Evolutionary conservation across 2,113 vertebrate genomes (phyloP).

Genomic region (Nesoenas mayeri): DNA sequence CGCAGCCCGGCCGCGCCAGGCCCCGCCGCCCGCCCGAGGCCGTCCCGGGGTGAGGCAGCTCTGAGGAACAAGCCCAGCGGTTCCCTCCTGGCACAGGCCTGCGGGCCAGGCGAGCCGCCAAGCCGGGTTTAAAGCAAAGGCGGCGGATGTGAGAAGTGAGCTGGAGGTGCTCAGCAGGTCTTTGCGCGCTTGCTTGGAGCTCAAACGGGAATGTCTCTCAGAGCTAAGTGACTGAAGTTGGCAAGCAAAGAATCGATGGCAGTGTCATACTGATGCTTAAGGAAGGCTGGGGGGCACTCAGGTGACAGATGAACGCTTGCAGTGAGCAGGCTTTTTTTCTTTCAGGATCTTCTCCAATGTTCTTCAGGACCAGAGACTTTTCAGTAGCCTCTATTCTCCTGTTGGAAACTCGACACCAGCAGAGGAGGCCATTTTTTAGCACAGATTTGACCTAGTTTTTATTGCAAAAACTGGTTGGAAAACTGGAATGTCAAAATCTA

Average conservation of each 20-base stretch:
- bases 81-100: not conserved
- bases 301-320: not conserved
- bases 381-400: not conserved
- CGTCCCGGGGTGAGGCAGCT: too few species aligned
- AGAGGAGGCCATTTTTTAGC: not conserved
- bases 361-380: not conserved
- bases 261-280: fast-evolving
- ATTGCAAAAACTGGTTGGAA: constrained; percentile 6
- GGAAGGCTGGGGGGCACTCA: not conserved
- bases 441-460: constrained; percentile 33
- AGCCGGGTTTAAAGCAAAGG: fast-evolving
- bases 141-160: fast-evolving
- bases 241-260: not conserved
- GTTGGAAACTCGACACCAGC: not conserved
- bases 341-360: not conserved
- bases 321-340: not conserved
- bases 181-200: not conserved
- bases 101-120: fast-evolving
- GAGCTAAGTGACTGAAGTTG: not conserved
- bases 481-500: constrained; percentile 32
- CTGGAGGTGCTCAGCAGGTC: too few species aligned
- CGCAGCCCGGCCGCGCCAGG: not conserved
- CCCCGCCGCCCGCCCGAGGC: not conserved
- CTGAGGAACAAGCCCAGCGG: fast-evolving
- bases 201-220: not conserved